Evolutionary conservation across 2,797 vertebrate species (phyloP), one percentile per base, ranked within the genome.

Genomic region (Anguilla obscura): DNA sequence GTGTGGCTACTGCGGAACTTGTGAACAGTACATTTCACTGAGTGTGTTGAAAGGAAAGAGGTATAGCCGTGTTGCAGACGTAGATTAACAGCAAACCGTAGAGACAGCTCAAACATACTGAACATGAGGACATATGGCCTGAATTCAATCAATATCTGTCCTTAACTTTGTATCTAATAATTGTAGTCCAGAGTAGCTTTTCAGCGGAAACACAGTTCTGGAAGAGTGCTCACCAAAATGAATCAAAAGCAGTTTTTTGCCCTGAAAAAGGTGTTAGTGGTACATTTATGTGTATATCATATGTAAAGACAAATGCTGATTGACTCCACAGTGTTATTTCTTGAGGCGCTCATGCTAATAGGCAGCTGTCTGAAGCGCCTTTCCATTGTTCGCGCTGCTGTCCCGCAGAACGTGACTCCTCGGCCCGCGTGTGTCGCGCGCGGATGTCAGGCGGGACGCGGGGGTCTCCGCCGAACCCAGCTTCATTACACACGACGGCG

Each of bases 401-500:
- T 18, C 0, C 52, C 50, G 84, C 58, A 14, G 84, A 63, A 2
- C 5, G 40, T n/a, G 24, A n/a, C 21, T 48, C 54, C 16, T 21
- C 24, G 87, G 52, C 83, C 58, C 6, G 9, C 27, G 58, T 74
- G n/a, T 52, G 33, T 76, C 5, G 36, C 21, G 48, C 2, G 45
- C 0, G 33, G n/a, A 88, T 90, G 58, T 27, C 89, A 88, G 89
- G 87, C 89, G 7, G 3, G 0, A 60, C 92, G 93, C 86, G 10
- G 52, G 91, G 10, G 92, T 88, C 36, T 40, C 58, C 80, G 90
- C 50, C 87, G 84, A 88, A 89, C 90, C 88, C 85, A 48, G 76
- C 66, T 90, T 93, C 86, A 89, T 91, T 89, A 89, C 89, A 87
- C 91, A 92, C 94, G 94, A 95, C 89, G 87, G 92, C 95, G 89